Base-by-base conservation (phyloP, 2,888 invertebrate species). In the Axea sp. region DNA sequence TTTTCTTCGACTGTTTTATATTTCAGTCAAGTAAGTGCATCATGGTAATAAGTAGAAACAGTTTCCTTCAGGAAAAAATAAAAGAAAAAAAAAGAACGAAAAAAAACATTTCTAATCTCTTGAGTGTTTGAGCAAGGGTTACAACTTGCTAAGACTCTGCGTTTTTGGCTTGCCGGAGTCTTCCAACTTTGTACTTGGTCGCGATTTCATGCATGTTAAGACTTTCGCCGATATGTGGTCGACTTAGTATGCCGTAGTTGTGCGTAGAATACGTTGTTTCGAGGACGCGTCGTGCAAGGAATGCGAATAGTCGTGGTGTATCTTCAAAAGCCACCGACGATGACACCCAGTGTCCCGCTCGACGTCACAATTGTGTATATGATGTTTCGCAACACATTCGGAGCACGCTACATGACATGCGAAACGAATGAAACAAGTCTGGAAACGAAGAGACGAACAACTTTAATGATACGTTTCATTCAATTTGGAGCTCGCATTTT, bases 181-280 rank as follows among this genome's bases (percentile, higher is more conserved):
- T 8, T 7, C 53, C 43, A 57, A 57, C 33, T 57, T 39, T 39
- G n/a, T 7, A 8, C 24, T 43, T 33, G 14, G 8, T 57, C 9
- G 57, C 57, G 30, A 43, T 59, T 68, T 68, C 57, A 47, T 57
- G 41, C 41, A 59, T 43, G 57, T 59, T 68, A 59, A 37, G 62
- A 57, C 53, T 64, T 64, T 64, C 49, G 26, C 35, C 33, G 31
- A 49, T 62, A 64, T 47, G 33, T 11, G 9, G 15, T 45, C 55
- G 57, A 57, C 59, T 72, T 62, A 64, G 57, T 64, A 72, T 64
- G 49, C 72, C 17, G 51, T 35, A 8, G 57, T 12, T 39, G 72
- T 57, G 51, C 51, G 57, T 49, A 28, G 31, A 64, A 64, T 60
- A 64, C 47, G 62, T 71, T 62, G 39, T 62, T 62, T 51, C 19